Percentiles rank a stretch among this genome's conserved stretches.
Evolutionary conservation across 2,113 vertebrate species (phyloP).

Genomic region (Chamaetylas fuelleborni): DNA sequence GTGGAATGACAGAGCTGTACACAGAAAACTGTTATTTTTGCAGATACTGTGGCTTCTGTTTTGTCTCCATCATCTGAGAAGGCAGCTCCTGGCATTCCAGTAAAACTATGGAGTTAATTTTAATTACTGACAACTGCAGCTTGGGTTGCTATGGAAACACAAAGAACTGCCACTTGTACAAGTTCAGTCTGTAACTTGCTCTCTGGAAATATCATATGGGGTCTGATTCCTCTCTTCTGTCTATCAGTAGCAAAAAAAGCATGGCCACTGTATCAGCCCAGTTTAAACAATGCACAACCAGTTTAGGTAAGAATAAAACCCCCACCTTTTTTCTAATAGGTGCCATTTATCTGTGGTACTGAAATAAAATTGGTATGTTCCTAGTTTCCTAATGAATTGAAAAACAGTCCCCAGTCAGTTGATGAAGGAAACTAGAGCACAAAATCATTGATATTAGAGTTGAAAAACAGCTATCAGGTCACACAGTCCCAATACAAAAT

Average conservation of each 20-base stretch:
- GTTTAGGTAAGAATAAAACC: not conserved
- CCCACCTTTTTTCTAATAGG: not conserved
- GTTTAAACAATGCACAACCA: not conserved
- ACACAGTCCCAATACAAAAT: not conserved
- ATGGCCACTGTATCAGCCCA: not conserved
- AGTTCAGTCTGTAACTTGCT: conserved; percentile 14
- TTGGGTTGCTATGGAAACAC: conserved; percentile 71
- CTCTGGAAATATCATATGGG: conserved; percentile 14
- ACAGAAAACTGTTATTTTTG: not conserved
- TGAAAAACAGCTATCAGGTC: conserved; percentile 44
- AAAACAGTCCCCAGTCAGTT: conserved; percentile 8
- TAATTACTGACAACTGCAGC: conserved; percentile 62
- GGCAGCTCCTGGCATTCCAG: conserved; percentile 30
- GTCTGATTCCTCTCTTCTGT: not conserved
- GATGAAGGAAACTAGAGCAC: conserved; percentile 20
- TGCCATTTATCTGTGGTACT: not conserved
- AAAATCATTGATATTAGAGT: not conserved
- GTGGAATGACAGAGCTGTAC: not conserved
- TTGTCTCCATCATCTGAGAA: conserved; percentile 2
- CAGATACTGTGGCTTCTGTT: not conserved
- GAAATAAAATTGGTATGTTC: not conserved
- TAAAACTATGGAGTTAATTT: conserved; percentile 57
- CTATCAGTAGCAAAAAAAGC: not conserved
- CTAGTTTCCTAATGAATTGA: conserved; percentile 13
- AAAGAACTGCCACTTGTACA: conserved; percentile 5